A percentile compares a stretch with the other conserved stretches of the same genome.
phyloP scores from a whole-genome alignment of 2,888 invertebrate genomes.

The Patella ulyssiponensis region DNA sequence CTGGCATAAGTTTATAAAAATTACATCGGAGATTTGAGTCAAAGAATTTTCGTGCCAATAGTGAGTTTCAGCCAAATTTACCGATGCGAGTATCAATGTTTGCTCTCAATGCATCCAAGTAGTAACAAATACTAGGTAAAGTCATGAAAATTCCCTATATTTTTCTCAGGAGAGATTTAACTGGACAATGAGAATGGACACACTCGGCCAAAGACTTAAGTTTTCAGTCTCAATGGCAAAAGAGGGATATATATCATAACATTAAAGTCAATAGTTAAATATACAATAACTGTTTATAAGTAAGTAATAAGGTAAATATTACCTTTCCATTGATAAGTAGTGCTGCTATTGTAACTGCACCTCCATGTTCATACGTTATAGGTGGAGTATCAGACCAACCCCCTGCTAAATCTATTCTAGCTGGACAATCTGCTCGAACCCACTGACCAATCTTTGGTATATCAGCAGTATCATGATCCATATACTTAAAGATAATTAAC shows the following conservation, averaged over 20 bases:
- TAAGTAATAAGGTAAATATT: slow-evolving; percentile 4
- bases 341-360: slow-evolving; percentile 73
- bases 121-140: not conserved
- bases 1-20: too few relatives aligned
- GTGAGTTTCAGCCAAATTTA: too few relatives aligned
- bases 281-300: not conserved
- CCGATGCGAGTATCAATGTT: too few relatives aligned
- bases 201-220: too few relatives aligned
- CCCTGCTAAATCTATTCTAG: slow-evolving; percentile 74
- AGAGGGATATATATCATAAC: not conserved
- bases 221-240: too few relatives aligned
- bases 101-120: too few relatives aligned
- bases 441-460: slow-evolving; percentile 65
- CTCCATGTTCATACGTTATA: slow-evolving; percentile 75
- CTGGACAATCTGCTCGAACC: slow-evolving; percentile 74
- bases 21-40: too few relatives aligned
- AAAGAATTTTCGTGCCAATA: too few relatives aligned
- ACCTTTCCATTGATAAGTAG: slow-evolving; percentile 74
- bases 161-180: too few relatives aligned
- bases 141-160: too few relatives aligned
- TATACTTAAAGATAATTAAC: slow-evolving; percentile 43
- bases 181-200: too few relatives aligned
- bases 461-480: slow-evolving; percentile 43
- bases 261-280: not conserved
- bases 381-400: slow-evolving; percentile 78